Conservation (phyloP, 1,140 invertebrate genomes). For the Caligus rogercresseyi region DNA sequence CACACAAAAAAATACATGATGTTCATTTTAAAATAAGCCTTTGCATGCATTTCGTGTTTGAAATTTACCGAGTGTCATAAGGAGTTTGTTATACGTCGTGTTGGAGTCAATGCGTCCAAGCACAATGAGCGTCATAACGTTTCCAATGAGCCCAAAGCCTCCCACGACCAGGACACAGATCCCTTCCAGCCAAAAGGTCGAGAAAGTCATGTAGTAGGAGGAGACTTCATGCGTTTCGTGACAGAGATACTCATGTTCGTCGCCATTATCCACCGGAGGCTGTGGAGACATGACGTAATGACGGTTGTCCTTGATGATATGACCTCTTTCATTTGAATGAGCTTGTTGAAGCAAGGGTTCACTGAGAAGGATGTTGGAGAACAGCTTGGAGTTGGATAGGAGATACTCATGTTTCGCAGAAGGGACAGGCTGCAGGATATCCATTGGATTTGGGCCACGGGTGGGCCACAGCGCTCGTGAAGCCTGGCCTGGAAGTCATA, state of each 20-base stretch:
- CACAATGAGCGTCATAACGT: conserved; percentile 13
- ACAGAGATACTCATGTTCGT: background rate
- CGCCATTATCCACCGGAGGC: background rate
- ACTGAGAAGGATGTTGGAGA: background rate
- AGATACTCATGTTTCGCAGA: conserved; percentile 4
- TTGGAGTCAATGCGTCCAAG: conserved; percentile 7
- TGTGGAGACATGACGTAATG: background rate
- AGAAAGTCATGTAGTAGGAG: background rate
- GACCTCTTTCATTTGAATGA: background rate
- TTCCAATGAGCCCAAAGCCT: conserved; percentile 3
- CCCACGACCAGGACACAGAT: conserved; percentile 2
- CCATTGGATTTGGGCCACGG: background rate
- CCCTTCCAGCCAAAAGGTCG: conserved; percentile 9
- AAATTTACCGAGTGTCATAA: conserved; percentile 12
- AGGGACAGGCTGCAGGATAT: background rate
- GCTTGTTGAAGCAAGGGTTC: background rate
- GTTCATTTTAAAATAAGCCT: too few species aligned
- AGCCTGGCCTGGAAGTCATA: too few species aligned
- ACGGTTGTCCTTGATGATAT: background rate
- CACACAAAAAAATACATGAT: too few species aligned
- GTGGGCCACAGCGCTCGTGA: background rate
- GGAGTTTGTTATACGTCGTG: conserved; percentile 5
- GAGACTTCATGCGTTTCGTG: background rate
- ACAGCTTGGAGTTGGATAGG: background rate
- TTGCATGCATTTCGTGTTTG: too few species aligned